Conservation (phyloP, 2,113 vertebrate genomes). For the Caranx ignobilis region DNA sequence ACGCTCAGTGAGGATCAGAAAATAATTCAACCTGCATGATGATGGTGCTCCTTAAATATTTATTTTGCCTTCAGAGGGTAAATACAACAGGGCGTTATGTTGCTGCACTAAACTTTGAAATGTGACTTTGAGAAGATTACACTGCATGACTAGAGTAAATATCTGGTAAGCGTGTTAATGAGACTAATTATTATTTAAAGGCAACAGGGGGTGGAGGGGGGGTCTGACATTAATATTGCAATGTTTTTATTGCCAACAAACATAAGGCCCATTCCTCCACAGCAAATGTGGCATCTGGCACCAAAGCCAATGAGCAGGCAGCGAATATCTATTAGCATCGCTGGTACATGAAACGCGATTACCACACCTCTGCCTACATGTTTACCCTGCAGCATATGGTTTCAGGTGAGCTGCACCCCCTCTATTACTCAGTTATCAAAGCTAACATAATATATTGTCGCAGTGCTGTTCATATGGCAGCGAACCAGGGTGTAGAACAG, state of each 20-base stretch:
- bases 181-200: conserved; percentile 15
- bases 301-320: conserved; percentile 25
- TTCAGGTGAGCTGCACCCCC: conserved; percentile 27
- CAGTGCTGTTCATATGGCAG: not conserved
- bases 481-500: conserved; percentile 22
- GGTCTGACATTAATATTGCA: conserved; percentile 19
- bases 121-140: conserved; percentile 47
- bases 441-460: conserved; percentile 24
- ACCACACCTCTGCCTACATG: conserved; percentile 43
- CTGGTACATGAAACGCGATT: conserved; percentile 33
- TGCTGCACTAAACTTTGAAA: conserved; percentile 44
- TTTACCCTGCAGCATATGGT: conserved; percentile 10
- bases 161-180: conserved; percentile 17
- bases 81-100: conserved; percentile 1
- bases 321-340: conserved; percentile 30
- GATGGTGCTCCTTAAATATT: conserved; percentile 12
- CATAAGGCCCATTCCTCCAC: conserved; percentile 42
- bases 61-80: conserved; percentile 8
- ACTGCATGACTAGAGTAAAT: conserved; percentile 15
- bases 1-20: conserved; percentile 24
- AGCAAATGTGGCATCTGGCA: conserved; percentile 58
- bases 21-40: conserved; percentile 35
- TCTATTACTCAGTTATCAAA: conserved; percentile 16
- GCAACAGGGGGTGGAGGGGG: conserved; percentile 26
- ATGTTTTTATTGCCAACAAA: conserved; percentile 39